Evolutionary conservation across 2,113 vertebrate species (phyloP), one percentile per base, ranked within the genome.

Genomic region (Perca schrenkii): DNA sequence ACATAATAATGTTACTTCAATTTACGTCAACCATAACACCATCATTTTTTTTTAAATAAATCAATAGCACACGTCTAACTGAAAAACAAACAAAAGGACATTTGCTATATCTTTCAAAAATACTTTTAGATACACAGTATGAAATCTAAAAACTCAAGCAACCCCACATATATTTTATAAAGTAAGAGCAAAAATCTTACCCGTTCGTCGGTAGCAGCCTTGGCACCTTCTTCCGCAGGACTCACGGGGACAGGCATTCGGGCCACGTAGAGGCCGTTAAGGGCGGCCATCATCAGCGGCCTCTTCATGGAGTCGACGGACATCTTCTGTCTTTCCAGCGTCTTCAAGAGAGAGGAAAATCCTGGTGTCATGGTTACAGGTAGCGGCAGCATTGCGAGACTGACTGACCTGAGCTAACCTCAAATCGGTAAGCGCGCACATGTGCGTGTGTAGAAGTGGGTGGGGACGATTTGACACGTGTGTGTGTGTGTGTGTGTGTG

Each of bases 321-420:
- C 97, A 97, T 97, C 96, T 98, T 98, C 95, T 99, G 97, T 90
- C 98, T 97, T 91, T 99, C 98, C 94, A 99, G 96, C 90, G 97
- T 98, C 98, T 99, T 96, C 75, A 95, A 94, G 90, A 97, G 95
- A 97, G 96, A 98, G 94, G 94, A 96, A 93, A 96, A 79, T 88
- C 96, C 95, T 6, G 89, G 79, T 3, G 91, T 95, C 89, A 94
- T 79, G 86, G 63, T 77, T 12, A 68, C 74, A 67, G 85, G 77
- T 74, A 84, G 25, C 28, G 72, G 86, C 74, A 83, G 83, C 74
- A 89, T 81, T 8, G 36, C 25, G 21, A 73, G 54, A 65, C 70
- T 58, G 61, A 73, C 62, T 40, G 62, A 81, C 46, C 87, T 70
- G 79, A 43, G 1, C 19, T 46, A 47, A 79, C 66, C 69, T 61